Conservation (phyloP, 1,140 invertebrate genomes). For the Gyrodactylus salaris region DNA sequence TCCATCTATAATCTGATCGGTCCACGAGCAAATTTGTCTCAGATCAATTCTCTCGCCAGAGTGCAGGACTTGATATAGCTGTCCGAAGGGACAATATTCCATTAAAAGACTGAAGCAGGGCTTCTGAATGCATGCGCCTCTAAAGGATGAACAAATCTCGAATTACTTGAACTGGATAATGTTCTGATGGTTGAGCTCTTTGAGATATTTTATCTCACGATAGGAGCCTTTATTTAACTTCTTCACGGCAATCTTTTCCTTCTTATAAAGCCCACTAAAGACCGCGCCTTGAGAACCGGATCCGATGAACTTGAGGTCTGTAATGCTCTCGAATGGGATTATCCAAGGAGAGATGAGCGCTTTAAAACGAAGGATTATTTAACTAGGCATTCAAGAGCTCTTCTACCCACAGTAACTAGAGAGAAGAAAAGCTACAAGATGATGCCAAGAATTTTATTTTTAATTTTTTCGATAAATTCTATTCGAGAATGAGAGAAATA, state of each 20-base stretch:
- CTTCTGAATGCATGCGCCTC: constrained; percentile 61
- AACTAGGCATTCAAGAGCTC: no score
- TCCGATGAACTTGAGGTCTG: constrained; percentile 58
- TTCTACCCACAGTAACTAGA: no score
- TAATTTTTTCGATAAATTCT: no score
- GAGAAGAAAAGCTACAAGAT: no score
- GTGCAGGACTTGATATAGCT: constrained; percentile 1
- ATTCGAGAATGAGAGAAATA: no score
- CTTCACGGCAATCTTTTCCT: constrained; percentile 10
- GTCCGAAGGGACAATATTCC: neutral
- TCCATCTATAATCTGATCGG: neutral
- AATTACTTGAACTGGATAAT: neutral
- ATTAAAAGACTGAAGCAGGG: constrained; percentile 41
- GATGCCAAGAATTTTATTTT: no score
- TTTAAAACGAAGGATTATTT: no score
- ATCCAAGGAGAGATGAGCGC: constrained; percentile 34
- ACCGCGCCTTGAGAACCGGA: constrained; percentile 80
- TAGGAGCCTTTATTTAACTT: neutral
- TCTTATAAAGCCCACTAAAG: constrained; percentile 41
- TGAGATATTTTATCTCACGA: neutral
- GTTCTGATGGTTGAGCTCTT: neutral
- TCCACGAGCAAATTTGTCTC: neutral
- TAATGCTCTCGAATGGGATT: constrained; percentile 62
- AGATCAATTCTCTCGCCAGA: constrained; percentile 19
- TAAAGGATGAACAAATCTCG: constrained; percentile 16